Evolutionary conservation across 2,797 vertebrate genomes (phyloP), one percentile per base, ranked within the genome.

Genomic region (Alectoris magna): DNA sequence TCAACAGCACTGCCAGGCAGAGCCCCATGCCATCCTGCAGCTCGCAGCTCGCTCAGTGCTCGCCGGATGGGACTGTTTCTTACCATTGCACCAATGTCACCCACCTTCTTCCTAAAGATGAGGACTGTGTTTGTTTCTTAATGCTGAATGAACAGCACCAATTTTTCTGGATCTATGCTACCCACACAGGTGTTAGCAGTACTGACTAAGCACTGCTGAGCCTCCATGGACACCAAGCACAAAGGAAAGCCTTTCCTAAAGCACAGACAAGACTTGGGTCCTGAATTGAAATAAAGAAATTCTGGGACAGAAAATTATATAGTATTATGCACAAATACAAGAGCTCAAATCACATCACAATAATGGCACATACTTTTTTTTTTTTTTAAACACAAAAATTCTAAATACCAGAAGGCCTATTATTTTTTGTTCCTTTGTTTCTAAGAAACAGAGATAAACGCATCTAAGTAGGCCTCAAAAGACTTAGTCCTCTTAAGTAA

Each of bases 331-430:
- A 67, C 26, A 74, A 76, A 87, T 18, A 60, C 0, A 7, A 41
- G 38, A 69, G 82, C 90, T 83, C 79, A 74, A 88, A 93, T 76
- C 75, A 64, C 71, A 83, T 55, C 26, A 72, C 62, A 88, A 41
- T 4, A 8, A 79, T 81, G 36, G 26, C 0, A 3, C 80, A 93
- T 39, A 73, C 7, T 26, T 29, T 29, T 27, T 83, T 59, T 75
- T 5, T 41, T 43, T 6, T 15, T 43, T 15, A 12, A 41, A 41
- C 24, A 92, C 29, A 67, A 75, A 68, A 81, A 13, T 23, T 84
- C 18, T 60, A 29, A 64, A 63, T n/a, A 39, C 15, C 14, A 62
- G 9, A 59, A 74, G 21, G 22, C 10, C 74, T 73, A 63, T 17
- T 24, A 24, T 5, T 59, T 13, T 8, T 84, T 79, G 27, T 84